Base-by-base conservation (phyloP, 2,797 vertebrate genomes). In the Benthosema pterotum region DNA sequence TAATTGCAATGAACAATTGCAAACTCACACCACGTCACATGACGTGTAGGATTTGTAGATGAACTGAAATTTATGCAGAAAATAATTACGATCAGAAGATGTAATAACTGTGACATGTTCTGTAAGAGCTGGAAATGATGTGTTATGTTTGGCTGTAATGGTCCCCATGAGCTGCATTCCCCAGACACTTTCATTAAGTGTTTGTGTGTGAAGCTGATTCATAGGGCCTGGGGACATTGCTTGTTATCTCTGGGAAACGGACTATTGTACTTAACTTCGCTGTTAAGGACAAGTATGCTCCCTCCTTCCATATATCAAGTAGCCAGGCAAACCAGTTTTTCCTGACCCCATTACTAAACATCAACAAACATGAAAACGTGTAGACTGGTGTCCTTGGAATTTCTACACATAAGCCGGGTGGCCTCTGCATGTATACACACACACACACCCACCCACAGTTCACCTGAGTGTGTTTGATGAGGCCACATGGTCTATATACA, bases 251-350 rank as follows among this genome's bases (percentile, higher is more conserved):
- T 38, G 32, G 18, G 13, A 43, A 45, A 28, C 17, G 55, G 61
- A 17, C 59, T n/a, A 28, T 54, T 63, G 11, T 55, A 16, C 15
- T 4, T 4, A 11, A 14, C n/a, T 17, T 13, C 17, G 13, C 6
- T 25, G 38, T 46, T 51, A 14, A 13, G 52, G 16, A 17, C 43
- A 48, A 16, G 15, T 18, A 38, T 14, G 15, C 16, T 28, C 43
- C 51, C 13, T 25, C 7, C n/a, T 54, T 59, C 17, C 4, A 32
- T 53, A 63, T 53, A 63, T 72, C 42, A 47, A 13, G 17, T 56
- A 59, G 42, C 57, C 22, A n/a, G 59, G 19, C 61, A 51, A 83
- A 73, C 83, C 73, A 54, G 77, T 82, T 47, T 1, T 17, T 71
- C 78, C 42, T 2, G 71, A 77, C 59, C 13, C 42, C 13, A 5